These are phyloP conservation scores for Oryctes rhinoceros DNA, from an alignment of 1,140 invertebrate species.

Conservation along the genomic window DNA sequence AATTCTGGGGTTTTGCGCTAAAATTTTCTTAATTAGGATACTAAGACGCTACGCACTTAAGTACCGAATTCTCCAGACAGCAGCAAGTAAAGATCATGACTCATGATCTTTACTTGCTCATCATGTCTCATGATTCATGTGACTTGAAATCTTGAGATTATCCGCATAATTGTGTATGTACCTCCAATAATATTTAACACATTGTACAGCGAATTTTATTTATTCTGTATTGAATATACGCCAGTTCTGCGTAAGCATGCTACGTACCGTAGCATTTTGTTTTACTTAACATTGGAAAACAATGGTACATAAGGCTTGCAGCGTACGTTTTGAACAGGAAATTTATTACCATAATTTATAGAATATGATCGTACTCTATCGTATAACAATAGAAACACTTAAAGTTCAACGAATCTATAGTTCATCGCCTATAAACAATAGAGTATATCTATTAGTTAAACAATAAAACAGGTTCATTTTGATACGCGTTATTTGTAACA, in stretches of 20 bases:
- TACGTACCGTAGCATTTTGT: background rate
- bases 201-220: background rate
- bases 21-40: too few relatives aligned
- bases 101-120: too few relatives aligned
- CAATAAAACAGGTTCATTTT: slow-evolving; percentile 2
- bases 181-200: background rate
- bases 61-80: too few relatives aligned
- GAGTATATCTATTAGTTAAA: background rate
- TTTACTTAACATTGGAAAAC: slow-evolving; percentile 15
- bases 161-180: too few relatives aligned
- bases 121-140: too few relatives aligned
- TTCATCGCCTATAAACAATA: slow-evolving; percentile 17
- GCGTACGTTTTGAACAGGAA: background rate
- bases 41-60: too few relatives aligned
- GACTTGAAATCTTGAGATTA: too few relatives aligned
- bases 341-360: slow-evolving; percentile 30
- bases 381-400: slow-evolving; percentile 23
- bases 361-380: slow-evolving; percentile 21
- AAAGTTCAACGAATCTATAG: slow-evolving; percentile 22
- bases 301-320: background rate
- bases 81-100: too few relatives aligned
- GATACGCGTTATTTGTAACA: slow-evolving; percentile 22
- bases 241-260: background rate
- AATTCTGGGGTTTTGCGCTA: too few relatives aligned
- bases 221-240: background rate